A percentile compares a stretch with the other conserved stretches of the same genome.
These are phyloP conservation scores for Prunella himalayana DNA, from an alignment of 2,113 vertebrate genomes.

Conservation along the genomic window DNA sequence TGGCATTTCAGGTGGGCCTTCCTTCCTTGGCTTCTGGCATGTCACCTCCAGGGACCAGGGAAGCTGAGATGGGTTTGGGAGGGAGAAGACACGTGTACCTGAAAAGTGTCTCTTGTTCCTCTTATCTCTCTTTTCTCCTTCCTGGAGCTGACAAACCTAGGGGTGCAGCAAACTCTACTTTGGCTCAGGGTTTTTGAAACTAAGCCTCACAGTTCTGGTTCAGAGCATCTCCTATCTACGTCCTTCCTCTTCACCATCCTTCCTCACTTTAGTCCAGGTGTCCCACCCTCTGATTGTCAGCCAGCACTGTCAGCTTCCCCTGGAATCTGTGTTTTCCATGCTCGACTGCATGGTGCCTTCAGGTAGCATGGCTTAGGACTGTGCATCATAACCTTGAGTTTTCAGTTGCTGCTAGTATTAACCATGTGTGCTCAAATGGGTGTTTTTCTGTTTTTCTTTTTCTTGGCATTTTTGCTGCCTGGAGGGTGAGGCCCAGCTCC, in stretches of 20 bases:
- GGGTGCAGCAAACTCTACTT: neutral
- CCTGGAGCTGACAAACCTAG: neutral
- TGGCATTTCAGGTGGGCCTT: neutral
- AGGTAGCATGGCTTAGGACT: neutral
- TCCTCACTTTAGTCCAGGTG: neutral
- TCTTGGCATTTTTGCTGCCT: neutral
- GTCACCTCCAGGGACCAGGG: neutral
- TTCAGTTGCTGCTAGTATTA: neutral
- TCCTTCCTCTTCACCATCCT: neutral
- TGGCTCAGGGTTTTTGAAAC: neutral
- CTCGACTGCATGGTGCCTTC: rapidly evolving
- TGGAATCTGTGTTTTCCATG: neutral
- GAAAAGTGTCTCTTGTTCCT: neutral
- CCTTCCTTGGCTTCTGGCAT: neutral
- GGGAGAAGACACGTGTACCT: neutral
- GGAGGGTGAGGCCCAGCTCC: neutral
- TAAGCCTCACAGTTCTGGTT: neutral
- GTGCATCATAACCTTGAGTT: neutral
- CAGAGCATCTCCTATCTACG: neutral
- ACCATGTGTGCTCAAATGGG: neutral
- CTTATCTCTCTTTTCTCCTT: neutral
- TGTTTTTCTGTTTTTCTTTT: neutral
- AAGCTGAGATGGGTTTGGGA: neutral
- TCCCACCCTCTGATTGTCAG: neutral
- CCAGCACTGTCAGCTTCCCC: neutral